A percentile compares a stretch with the other conserved stretches of the same genome.
phyloP scores from a whole-genome alignment of 2,797 vertebrate genomes.

The Poecilia gillii region DNA sequence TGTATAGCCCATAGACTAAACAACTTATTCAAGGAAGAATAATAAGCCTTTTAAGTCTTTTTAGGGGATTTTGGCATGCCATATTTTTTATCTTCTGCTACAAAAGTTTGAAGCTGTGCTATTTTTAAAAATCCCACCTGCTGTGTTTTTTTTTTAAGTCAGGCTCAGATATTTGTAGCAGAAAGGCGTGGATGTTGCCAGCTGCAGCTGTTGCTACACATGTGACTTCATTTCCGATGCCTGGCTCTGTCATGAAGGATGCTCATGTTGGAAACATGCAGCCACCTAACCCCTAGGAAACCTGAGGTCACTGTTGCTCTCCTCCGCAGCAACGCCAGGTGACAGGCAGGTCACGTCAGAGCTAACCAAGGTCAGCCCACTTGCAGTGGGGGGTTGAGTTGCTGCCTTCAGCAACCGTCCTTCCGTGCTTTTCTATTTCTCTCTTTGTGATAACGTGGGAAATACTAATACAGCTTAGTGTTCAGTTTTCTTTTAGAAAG shows the following conservation, averaged over 20 bases:
- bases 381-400: not conserved
- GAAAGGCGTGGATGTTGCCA: not conserved
- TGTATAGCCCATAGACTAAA: too few relatives aligned
- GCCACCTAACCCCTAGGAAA: not conserved
- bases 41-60: not conserved
- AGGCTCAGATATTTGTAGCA: not conserved
- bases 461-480: not conserved
- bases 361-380: not conserved
- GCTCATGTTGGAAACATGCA: not conserved
- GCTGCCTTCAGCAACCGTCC: not conserved
- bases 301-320: not conserved
- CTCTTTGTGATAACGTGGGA: not conserved
- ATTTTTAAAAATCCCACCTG: not conserved
- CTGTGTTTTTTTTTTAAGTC: not conserved
- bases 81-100: not conserved
- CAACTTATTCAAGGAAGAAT: too few relatives aligned
- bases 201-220: slow-evolving; percentile 5
- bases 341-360: not conserved
- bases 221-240: slow-evolving; percentile 10
- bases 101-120: not conserved
- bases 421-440: not conserved
- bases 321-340: not conserved
- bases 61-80: not conserved
- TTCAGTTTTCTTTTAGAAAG: not conserved
- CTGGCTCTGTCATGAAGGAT: slow-evolving; percentile 4